Conservation (phyloP, 2,888 invertebrate genomes). For the Smittia sp. region DNA sequence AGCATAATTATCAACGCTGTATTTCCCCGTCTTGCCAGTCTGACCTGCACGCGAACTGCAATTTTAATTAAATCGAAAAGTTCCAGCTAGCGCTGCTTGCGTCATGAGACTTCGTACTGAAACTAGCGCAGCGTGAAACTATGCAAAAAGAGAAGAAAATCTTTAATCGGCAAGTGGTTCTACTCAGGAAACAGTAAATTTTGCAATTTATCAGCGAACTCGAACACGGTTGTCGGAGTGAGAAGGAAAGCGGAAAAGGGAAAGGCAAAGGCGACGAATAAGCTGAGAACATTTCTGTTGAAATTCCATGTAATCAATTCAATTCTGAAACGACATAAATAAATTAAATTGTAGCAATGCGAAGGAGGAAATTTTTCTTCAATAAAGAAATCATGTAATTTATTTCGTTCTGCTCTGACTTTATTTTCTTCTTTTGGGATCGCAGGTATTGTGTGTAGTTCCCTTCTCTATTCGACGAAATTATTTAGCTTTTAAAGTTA, state of each 20-base stretch:
- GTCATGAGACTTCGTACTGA: no score
- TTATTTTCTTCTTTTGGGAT: background rate
- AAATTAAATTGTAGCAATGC: conserved; percentile 11
- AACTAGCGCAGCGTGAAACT: background rate
- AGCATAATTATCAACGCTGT: no score
- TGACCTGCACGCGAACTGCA: no score
- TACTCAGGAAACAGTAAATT: conserved; percentile 27
- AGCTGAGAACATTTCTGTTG: conserved; percentile 22
- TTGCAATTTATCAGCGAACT: conserved; percentile 6
- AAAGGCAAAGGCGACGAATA: background rate
- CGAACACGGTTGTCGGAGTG: background rate
- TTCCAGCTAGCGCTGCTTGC: no score
- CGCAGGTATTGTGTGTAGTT: conserved; percentile 13
- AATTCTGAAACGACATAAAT: conserved; percentile 33
- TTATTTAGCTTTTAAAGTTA: background rate
- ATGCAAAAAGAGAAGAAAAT: background rate
- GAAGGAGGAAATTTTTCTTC: background rate
- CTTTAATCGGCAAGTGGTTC: background rate
- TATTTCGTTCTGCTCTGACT: conserved; percentile 18
- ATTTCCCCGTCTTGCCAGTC: no score
- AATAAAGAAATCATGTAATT: conserved; percentile 26
- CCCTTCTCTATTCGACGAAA: background rate
- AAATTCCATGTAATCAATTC: conserved; percentile 34
- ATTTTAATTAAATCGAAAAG: no score
- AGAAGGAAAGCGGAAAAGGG: background rate